A percentile compares a stretch with the other conserved stretches of the same genome.
phyloP scores from a whole-genome alignment of 2,888 invertebrate species.

The Hecatera dysodea region DNA sequence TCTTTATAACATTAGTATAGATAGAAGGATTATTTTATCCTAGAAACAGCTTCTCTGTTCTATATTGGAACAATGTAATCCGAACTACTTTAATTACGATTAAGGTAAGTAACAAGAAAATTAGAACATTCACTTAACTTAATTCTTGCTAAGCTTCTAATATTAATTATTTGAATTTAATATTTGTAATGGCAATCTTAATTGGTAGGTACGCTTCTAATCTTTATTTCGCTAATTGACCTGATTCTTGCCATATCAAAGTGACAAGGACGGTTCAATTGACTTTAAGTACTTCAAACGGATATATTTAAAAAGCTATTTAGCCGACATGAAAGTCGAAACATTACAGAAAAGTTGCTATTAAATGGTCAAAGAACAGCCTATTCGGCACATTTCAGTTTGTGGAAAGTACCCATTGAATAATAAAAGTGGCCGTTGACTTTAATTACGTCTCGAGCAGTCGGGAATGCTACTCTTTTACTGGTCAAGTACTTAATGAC shows the following conservation, averaged over 20 bases:
- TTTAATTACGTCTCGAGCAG: conserved; percentile 71
- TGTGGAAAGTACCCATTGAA: conserved; percentile 67
- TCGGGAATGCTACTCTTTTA: conserved; percentile 59
- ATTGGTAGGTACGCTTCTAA: conserved; percentile 25
- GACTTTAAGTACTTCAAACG: conserved; percentile 58
- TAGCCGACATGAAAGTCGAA: conserved; percentile 66
- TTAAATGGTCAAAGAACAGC: conserved; percentile 66
- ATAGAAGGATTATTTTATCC: background rate
- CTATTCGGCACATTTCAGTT: conserved; percentile 59
- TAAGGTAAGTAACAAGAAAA: conserved; percentile 28
- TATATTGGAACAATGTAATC: conserved; percentile 21
- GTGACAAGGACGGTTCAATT: conserved; percentile 48
- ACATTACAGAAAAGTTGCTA: conserved; percentile 61
- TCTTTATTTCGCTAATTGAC: conserved; percentile 40
- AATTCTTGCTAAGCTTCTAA: conserved; percentile 20
- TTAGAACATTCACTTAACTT: conserved; percentile 25
- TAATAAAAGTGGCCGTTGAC: conserved; percentile 67
- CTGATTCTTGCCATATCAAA: conserved; percentile 48
- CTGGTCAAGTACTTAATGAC: conserved; percentile 69
- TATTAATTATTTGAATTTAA: conserved; percentile 17
- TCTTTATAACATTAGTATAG: too few relatives aligned
- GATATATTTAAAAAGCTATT: conserved; percentile 66
- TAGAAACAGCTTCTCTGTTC: conserved; percentile 1
- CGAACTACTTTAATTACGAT: conserved; percentile 14
- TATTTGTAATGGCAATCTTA: conserved; percentile 32